Evolutionary conservation across 2,797 vertebrate species (phyloP), one percentile per base, ranked within the genome.

Genomic region (Poeciliopsis presidionis): DNA sequence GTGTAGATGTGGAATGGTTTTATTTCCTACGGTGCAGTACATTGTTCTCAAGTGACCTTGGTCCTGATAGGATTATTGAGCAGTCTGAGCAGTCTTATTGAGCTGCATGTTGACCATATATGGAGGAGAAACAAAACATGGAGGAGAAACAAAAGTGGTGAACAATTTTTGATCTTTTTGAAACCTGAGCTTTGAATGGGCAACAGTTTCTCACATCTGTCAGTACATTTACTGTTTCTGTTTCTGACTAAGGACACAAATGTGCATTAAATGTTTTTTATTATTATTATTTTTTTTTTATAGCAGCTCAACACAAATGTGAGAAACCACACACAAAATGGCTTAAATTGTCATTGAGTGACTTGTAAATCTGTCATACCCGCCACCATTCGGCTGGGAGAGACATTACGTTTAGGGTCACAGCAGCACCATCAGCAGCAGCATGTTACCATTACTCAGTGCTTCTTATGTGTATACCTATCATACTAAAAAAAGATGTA

Each of bases 371-470:
- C 39, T 85, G 84, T 86, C 85, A 84, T 80, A 83, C 5, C 28
- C 69, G 79, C 67, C 80, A 84, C 78, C 76, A 85, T 20, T 76
- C 76, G 78, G 79, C 78, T 73, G 76, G 82, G 82, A 80, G 75
- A 82, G 51, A 53, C 84, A 78, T 93, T 91, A 88, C 93, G 89
- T 96, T 95, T 93, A 95, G 88, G 87, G 92, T 88, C 74, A 93
- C 91, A 90, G 90, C 88, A 93, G 88, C 88, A 86, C 7, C 72
- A 39, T 85, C 93, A 90, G 91, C 96, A 39, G 86, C n/a, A 28
- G 91, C 96, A 96, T 95, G 96, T 95, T 92, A 94, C 93, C 94
- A 87, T 91, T 95, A 96, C 91, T 93, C 91, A 94, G 93, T 95
- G 95, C 94, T 95, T 93, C 73, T 88, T 87, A 90, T 55, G 73